Evolutionary conservation across 2,797 vertebrate genomes (phyloP), one percentile per base, ranked within the genome.

Genomic region (Hydrocynus forskahlii): DNA sequence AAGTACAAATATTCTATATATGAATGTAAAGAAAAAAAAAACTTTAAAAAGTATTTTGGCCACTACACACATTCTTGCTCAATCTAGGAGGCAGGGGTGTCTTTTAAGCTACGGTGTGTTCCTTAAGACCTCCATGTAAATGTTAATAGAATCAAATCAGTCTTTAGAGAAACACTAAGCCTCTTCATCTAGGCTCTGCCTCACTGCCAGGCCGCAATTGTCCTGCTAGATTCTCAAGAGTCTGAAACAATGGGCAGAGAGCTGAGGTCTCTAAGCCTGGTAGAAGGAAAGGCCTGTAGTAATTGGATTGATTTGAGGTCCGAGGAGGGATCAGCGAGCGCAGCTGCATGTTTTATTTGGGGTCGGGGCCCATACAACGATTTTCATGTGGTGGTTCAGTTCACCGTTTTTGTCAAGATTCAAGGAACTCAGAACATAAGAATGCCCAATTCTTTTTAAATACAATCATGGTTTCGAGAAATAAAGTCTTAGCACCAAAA

Each of bases 251-350:
- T 88, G 82, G 84, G 82, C 76, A 89, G 83, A 83, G 87, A 50
- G 80, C 87, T 88, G 83, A 80, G 68, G 88, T 81, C 86, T 3
- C 78, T 89, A 88, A 87, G 88, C 80, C 85, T 91, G 91, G 91
- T 89, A 87, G 10, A 69, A 14, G 89, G 86, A 85, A 88, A 88
- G 89, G 86, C 87, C 85, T 90, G 90, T 88, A 87, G 88, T 93
- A 93, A 94, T 93, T 87, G 90, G 89, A 94, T 93, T 81, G 87
- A 91, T 89, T 91, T 90, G 79, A 90, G 85, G 88, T 89, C 86
- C 10, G 54, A 64, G 21, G 19, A 55, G n/a, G 29, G 55, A 73
- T 73, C 62, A 79, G 45, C 23, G 23, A 16, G 7, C 48, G 50
- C 13, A 48, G 40, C 23, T 71, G 14, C 10, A 35, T 48, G 35